phyloP scores from a whole-genome alignment of 2,797 vertebrate genomes.

The Petrocephalus schoutedeni region DNA sequence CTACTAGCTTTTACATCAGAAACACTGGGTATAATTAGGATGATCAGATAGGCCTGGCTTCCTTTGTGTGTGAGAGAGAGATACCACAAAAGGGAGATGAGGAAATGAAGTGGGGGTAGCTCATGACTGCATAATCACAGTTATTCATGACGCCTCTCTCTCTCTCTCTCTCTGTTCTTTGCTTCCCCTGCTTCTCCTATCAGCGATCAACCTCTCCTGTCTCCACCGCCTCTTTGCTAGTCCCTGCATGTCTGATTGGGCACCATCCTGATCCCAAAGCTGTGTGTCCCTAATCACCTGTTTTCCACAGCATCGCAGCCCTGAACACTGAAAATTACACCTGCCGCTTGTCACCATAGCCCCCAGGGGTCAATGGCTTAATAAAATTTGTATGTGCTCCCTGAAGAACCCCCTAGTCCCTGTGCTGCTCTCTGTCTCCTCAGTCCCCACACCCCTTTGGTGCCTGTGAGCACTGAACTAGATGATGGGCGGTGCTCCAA shows the following conservation, averaged over 20 bases:
- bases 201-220: background rate
- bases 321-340: background rate
- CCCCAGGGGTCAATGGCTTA: background rate
- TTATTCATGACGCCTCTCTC: background rate
- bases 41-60: constrained; percentile 4
- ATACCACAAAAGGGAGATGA: no score
- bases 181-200: background rate
- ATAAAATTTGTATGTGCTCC: background rate
- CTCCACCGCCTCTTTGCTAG: background rate
- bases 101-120: background rate
- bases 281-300: background rate
- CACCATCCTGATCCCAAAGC: background rate
- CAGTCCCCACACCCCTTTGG: background rate
- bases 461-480: background rate
- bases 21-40: background rate
- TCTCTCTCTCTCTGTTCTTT: background rate
- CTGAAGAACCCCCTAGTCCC: background rate
- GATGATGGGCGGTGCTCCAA: background rate
- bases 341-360: background rate
- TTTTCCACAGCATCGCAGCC: background rate
- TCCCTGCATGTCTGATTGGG: background rate
- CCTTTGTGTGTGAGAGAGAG: background rate
- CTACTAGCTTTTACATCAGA: background rate
- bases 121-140: background rate
- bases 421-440: background rate